Evolutionary conservation across 2,113 vertebrate species (phyloP), one percentile per base, ranked within the genome.

Genomic region (Siphamia tubifer): DNA sequence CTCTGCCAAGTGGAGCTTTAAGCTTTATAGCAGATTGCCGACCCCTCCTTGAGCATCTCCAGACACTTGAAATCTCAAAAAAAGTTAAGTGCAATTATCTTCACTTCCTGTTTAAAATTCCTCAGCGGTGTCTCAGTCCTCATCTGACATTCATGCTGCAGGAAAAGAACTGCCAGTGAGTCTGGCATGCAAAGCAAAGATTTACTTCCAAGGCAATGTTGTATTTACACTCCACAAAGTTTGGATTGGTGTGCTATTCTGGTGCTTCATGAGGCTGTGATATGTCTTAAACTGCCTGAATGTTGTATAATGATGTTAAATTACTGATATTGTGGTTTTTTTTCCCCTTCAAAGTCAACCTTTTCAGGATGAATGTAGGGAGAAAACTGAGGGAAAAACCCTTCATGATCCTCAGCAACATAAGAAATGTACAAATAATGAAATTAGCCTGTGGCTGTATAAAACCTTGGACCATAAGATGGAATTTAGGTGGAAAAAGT

Each of bases 91-190:
- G 31, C 35, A 54, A 43, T 53, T 60, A 61, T 72, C 30, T 43
- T 51, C 48, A 16, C 48, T 20, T 36, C 11, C 52, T 45, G 39
- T 61, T 83, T 77, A 53, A 61, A 34, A 71, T 62, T 74, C 65
- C 38, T 17, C 25, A 28, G 45, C 27, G 17, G n/a, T 45, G 15
- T 58, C 45, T 71, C 49, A 53, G 13, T 45, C 47, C 17, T 28
- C 55, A 8, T 23, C 35, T 24, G 20, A 69, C 58, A 58, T 58
- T 35, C 21, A 20, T 19, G 38, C 48, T 17, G 42, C 36, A 48
- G 20, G 11, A 11, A 23, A 23, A 48, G 48, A 35, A 32, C 24
- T 16, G 42, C n/a, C 43, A 30, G 56, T 53, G 32, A 27, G 23
- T 56, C 32, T 67, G 56, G 36, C 40, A 54, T 34, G 20, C 28